Evolutionary conservation across 2,797 vertebrate species (phyloP).

Genomic region (Sebastes iracundus): DNA sequence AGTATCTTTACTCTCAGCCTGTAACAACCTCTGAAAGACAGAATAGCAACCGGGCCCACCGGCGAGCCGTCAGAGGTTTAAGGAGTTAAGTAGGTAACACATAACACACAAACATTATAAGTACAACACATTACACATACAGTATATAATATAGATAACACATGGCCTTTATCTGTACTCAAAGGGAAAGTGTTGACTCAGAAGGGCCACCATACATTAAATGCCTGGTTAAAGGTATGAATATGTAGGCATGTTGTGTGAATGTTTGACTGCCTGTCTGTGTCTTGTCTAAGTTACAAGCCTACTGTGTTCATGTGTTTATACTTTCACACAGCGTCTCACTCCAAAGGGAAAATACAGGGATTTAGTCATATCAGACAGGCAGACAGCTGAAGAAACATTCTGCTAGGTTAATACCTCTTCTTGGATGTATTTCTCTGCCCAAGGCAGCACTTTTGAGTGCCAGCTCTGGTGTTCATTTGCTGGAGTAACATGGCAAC

Average conservation of each 20-base stretch:
- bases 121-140: no score
- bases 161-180: neutral
- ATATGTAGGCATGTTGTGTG: neutral
- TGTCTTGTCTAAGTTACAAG: neutral
- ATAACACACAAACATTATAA: no score
- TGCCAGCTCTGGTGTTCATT: neutral
- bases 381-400: slow-evolving; percentile 58
- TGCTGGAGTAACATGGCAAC: neutral
- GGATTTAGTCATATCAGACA: slow-evolving; percentile 51
- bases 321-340: neutral
- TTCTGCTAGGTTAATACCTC: slow-evolving; percentile 58
- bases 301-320: neutral
- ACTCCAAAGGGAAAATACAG: neutral
- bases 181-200: neutral
- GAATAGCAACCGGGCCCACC: no score
- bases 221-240: neutral
- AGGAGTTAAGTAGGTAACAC: no score
- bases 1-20: no score
- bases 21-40: no score
- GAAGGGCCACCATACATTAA: neutral
- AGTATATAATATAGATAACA: neutral
- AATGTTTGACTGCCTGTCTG: neutral
- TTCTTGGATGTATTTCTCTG: slow-evolving; percentile 42
- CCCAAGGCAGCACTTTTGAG: slow-evolving; percentile 1
- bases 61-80: no score